phyloP scores from a whole-genome alignment of 2,888 invertebrate species.

The Corbicula japonica region DNA sequence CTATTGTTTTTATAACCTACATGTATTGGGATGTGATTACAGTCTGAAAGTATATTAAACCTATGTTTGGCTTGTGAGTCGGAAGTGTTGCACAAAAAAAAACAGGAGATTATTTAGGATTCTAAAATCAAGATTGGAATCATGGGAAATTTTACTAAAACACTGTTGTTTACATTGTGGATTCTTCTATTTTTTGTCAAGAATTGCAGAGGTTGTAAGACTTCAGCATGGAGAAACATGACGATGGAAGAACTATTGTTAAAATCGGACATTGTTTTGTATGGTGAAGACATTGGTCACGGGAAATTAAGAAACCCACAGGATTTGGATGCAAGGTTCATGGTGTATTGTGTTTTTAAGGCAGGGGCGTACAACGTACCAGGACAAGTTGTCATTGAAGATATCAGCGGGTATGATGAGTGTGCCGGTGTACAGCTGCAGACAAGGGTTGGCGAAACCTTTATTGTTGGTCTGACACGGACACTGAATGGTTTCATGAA shows the following conservation, averaged over 20 bases:
- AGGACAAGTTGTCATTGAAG: conserved; percentile 64
- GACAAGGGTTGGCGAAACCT: conserved; percentile 57
- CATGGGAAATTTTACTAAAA: no score
- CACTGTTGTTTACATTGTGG: no score
- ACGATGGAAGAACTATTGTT: conserved; percentile 64
- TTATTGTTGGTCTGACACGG: conserved; percentile 62
- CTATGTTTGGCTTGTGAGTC: no score
- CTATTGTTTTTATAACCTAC: no score
- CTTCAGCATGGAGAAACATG: conserved; percentile 55
- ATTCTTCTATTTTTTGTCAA: no score
- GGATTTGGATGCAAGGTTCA: conserved; percentile 62
- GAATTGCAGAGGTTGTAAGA: conserved; percentile 41
- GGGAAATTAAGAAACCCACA: conserved; percentile 60
- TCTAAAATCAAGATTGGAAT: no score
- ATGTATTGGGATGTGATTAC: no score
- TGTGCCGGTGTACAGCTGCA: conserved; percentile 60
- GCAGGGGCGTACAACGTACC: conserved; percentile 47
- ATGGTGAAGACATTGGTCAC: conserved; percentile 64
- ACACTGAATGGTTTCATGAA: conserved; percentile 63
- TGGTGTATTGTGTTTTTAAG: conserved; percentile 69
- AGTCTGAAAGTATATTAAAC: no score
- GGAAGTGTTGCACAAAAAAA: no score
- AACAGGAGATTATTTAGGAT: no score
- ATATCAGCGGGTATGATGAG: conserved; percentile 33
- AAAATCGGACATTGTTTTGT: conserved; percentile 65